Evolutionary conservation across 2,888 invertebrate species (phyloP).

Genomic region (Sinopyrophorus schimmeli): DNA sequence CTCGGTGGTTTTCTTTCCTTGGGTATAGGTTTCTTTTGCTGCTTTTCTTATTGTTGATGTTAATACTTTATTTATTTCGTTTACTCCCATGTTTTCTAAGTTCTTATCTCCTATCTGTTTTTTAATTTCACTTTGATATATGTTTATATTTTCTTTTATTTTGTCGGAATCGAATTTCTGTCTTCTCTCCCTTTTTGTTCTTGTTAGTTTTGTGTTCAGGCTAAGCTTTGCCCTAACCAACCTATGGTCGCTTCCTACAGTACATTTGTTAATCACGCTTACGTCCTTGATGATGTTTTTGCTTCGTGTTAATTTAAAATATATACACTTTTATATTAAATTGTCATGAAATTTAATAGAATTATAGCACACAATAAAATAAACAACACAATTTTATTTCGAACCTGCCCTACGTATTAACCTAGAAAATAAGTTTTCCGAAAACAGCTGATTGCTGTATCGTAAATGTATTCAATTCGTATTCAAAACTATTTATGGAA

Average conservation of each 20-base stretch:
- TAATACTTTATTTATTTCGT: slow-evolving; percentile 3
- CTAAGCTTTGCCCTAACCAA: slow-evolving; percentile 1
- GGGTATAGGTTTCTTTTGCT: background rate
- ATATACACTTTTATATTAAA: too few species aligned
- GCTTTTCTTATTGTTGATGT: slow-evolving; percentile 3
- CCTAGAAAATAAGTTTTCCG: too few species aligned
- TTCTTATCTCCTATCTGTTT: background rate
- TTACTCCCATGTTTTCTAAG: slow-evolving; percentile 6
- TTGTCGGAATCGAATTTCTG: background rate
- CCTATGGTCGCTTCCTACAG: slow-evolving; percentile 1
- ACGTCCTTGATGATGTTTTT: slow-evolving; percentile 1
- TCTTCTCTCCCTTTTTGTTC: background rate
- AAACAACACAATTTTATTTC: too few species aligned
- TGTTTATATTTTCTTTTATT: slow-evolving; percentile 1
- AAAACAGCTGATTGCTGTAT: too few species aligned
- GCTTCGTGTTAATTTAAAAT: slow-evolving; percentile 20
- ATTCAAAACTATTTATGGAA: too few species aligned
- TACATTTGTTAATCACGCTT: slow-evolving; percentile 1
- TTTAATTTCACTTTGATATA: slow-evolving; percentile 6
- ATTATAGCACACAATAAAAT: too few species aligned
- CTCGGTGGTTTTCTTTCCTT: background rate
- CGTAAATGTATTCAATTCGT: too few species aligned
- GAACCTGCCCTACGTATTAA: too few species aligned
- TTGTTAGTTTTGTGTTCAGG: slow-evolving; percentile 4
- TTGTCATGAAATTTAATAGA: too few species aligned